Base-by-base conservation (phyloP, 1,140 invertebrate species). In the Matsumurasca onukii region DNA sequence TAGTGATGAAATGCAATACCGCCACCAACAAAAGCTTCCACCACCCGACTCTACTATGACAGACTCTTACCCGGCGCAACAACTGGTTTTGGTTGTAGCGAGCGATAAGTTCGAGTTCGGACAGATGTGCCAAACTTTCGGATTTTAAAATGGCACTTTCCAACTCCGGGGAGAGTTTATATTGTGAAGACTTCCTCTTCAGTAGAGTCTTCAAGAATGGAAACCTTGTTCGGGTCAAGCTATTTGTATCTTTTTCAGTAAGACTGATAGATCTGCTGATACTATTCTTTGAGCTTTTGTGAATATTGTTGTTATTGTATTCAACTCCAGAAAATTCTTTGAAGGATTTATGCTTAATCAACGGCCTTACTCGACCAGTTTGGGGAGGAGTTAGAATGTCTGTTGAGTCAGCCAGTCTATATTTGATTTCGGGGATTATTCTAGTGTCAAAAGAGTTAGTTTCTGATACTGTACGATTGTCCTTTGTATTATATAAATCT, bases 131-230 rank as follows among this genome's bases (percentile, higher is more conserved):
- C 64, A 82, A 75, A 74, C 81, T 81, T 72, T 82, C 81, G 2
- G 80, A 80, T 73, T 81, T 80, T 67, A 82, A 74, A 64, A 82
- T 81, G 31, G 80, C 78, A 52, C 77, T 78, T 72, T 82, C 79
- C 48, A 81, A 71, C 71, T 81, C 80, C 0, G 80, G 80, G 65
- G 76, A 55, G 24, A 72, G 24, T 17, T 64, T 63, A 25, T 69
- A 52, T 3, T 61, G 22, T 3, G 67, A 31, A 31, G 48, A 63
- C 20, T 69, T 63, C 30, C 63, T 68, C 59, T 63, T 63, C 20
- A 63, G 31, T 20, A 63, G 29, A 29, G 29, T 63, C 31, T 63
- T 63, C 17, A 63, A 29, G 17, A 31, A 63, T 20, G 29, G 31
- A 13, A 63, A 29, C 9, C 27, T 20, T 2, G 25, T 31, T 3